Evolutionary conservation across 2,113 vertebrate species (phyloP).

Genomic region (Herpetotheres cachinnans): DNA sequence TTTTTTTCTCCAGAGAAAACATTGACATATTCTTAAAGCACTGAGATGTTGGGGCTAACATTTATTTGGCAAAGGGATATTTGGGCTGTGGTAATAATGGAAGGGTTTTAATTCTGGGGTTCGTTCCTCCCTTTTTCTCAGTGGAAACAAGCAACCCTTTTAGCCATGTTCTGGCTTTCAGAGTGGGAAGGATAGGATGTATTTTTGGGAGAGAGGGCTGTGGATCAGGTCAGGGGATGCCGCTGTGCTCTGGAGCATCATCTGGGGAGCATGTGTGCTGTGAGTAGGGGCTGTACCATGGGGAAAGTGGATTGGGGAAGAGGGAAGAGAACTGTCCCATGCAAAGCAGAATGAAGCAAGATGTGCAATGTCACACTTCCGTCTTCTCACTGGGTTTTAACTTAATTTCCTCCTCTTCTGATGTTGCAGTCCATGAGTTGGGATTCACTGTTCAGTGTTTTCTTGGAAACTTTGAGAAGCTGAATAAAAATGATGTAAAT

Average conservation of each 20-base stretch:
- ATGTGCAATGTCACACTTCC: background rate
- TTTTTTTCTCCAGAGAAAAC: background rate
- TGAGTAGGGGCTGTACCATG: background rate
- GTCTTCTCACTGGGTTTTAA: background rate
- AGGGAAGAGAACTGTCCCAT: background rate
- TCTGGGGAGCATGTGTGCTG: background rate
- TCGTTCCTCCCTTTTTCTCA: background rate
- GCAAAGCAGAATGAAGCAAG: background rate
- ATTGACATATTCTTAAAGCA: rapidly evolving
- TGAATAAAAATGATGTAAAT: background rate
- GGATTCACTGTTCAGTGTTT: background rate
- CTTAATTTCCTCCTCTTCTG: background rate
- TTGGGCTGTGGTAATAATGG: background rate
- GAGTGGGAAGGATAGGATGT: background rate
- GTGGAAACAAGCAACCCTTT: background rate
- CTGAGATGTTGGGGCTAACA: rapidly evolving
- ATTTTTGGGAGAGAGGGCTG: background rate
- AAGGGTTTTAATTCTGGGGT: background rate
- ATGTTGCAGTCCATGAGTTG: background rate
- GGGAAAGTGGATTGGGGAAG: background rate
- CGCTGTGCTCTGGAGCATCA: background rate
- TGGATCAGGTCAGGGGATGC: background rate
- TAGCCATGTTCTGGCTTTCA: background rate
- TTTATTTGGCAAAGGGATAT: background rate
- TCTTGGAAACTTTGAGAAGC: background rate